Base-by-base conservation (phyloP, 2,888 invertebrate species). In the Resseliella maxima region DNA sequence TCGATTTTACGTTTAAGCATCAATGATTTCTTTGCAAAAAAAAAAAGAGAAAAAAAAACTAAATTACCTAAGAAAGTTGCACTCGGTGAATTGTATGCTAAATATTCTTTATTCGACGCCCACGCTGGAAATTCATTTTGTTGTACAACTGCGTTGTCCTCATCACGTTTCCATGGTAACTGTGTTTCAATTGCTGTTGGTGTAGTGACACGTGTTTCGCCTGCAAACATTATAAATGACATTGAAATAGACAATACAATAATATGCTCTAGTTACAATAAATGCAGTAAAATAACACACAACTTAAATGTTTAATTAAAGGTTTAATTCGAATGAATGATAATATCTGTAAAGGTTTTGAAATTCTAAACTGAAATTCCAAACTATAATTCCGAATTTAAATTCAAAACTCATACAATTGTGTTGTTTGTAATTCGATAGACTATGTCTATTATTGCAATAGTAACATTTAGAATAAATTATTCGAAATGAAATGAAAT, bases 71-170 rank as follows among this genome's bases (percentile, higher is more conserved):
- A 92, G 92, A 97, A 97, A 87, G 97, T 97, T 86, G 96, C 96
- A 15, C 97, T 97, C 1, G 97, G 97, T 86, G 97, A 97, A 90
- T 95, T 96, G 90, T 97, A 97, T 21, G 96, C 96, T 89, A 97
- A 92, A 90, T 98, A 98, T 89, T 98, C 97, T 90, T 97, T 97
- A 91, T 98, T 98, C 50, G 97, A 96, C 83, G 97, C 97, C 98
- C 98, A 98, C 21, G 97, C 95, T 18, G 98, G 98, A 90, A 98
- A 98, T 91, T 98, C 98, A 81, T 95, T 95, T 90, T 96, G 96
- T 89, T 95, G 94, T 86, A 95, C 91, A 88, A 95, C 93, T 88
- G 93, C 93, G 21, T 94, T 94, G 86, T 94, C 94, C 89, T 95
- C 96, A 89, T 95, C 96, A 8, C 97, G 94, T 92, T 97, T 97